Conservation (phyloP, 2,113 vertebrate genomes). For the Aepyceros melampus region DNA sequence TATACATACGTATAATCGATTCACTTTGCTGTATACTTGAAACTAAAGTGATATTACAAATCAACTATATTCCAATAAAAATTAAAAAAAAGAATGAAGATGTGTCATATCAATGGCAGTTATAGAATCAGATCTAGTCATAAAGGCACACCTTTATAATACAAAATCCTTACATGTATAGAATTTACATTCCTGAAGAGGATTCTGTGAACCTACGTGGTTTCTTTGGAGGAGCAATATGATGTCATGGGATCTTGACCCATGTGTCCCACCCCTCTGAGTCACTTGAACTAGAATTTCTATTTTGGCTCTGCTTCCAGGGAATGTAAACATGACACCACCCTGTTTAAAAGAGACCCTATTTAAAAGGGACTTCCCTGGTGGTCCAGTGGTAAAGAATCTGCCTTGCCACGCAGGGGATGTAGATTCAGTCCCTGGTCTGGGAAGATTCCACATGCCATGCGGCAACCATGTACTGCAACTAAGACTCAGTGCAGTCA, state of each 20-base stretch:
- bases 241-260: not conserved
- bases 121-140: not conserved
- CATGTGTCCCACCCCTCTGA: not conserved
- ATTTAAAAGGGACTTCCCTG: not conserved
- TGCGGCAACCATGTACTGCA: not conserved
- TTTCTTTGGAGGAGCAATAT: not conserved
- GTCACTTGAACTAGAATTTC: not conserved
- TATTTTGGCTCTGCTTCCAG: not conserved
- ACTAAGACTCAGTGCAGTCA: not conserved
- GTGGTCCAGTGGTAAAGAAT: not conserved
- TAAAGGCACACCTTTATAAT: not conserved
- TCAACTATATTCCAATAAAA: not conserved
- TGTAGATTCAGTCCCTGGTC: not conserved
- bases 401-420: not conserved
- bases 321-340: not conserved
- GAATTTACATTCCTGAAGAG: not conserved
- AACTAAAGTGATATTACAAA: not conserved
- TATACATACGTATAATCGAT: not conserved
- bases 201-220: not conserved
- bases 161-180: not conserved
- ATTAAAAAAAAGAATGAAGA: not conserved
- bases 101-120: not conserved
- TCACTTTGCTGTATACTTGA: not conserved
- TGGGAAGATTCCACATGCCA: not conserved
- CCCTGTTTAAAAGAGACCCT: not conserved